Conservation (phyloP, 2,888 invertebrate species). For the Sturmia bella region DNA sequence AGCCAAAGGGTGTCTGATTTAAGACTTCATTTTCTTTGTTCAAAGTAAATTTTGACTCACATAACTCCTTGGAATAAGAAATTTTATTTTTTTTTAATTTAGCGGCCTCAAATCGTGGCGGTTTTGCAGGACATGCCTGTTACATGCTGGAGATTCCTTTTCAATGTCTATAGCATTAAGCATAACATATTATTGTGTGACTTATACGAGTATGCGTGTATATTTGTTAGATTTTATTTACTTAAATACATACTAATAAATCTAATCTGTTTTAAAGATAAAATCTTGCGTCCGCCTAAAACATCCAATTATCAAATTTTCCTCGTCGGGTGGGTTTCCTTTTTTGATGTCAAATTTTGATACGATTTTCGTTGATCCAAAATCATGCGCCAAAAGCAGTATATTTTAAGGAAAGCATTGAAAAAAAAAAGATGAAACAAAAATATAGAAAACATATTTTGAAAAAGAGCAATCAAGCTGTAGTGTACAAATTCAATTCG, state of each 20-base stretch:
- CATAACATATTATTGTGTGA: slow-evolving; percentile 41
- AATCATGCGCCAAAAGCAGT: slow-evolving; percentile 45
- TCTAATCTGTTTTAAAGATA: slow-evolving; percentile 18
- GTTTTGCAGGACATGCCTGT: no score
- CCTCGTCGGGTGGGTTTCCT: slow-evolving; percentile 77
- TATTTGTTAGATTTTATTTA: slow-evolving; percentile 1
- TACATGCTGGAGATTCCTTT: no score
- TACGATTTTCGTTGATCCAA: slow-evolving; percentile 30
- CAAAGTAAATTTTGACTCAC: no score
- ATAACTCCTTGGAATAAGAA: no score
- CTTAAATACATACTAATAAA: slow-evolving; percentile 22
- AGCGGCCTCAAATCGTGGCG: no score
- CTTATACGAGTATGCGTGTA: slow-evolving; percentile 6
- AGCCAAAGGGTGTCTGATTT: no score
- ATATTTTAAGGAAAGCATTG: slow-evolving; percentile 25
- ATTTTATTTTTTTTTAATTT: no score
- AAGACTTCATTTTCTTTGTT: no score
- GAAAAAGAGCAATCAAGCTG: slow-evolving; percentile 11
- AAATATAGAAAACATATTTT: slow-evolving; percentile 18
- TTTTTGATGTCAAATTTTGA: slow-evolving; percentile 60
- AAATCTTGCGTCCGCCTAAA: slow-evolving; percentile 71
- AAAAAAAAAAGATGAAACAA: neutral
- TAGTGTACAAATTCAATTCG: no score
- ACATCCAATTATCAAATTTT: slow-evolving; percentile 81
- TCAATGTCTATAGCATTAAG: slow-evolving; percentile 63